Conservation (phyloP, 2,888 invertebrate genomes). For the Drosophila tripunctata region DNA sequence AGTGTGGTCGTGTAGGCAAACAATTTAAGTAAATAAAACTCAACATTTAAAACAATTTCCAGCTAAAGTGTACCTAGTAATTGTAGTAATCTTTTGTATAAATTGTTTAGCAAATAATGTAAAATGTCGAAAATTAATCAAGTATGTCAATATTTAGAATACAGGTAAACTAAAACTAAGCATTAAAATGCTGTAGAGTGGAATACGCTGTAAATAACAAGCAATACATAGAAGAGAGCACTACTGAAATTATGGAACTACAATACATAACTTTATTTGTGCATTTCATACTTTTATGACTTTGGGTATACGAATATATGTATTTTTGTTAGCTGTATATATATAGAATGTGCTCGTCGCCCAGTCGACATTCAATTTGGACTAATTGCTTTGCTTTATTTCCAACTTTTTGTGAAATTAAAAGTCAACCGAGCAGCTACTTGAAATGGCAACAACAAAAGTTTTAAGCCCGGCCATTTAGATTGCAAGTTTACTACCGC, state of each 20-base stretch:
- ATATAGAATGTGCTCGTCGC: conserved; percentile 1
- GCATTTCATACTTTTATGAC: not conserved
- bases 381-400: conserved; percentile 37
- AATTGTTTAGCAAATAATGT: not conserved
- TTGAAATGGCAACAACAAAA: conserved; percentile 20
- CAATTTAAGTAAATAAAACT: not conserved
- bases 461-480: conserved; percentile 13
- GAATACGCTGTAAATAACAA: too few species aligned
- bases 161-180: not conserved
- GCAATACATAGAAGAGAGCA: too few species aligned
- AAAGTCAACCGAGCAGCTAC: conserved; percentile 29
- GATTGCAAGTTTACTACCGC: conserved; percentile 21
- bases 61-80: not conserved
- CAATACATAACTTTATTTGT: not conserved
- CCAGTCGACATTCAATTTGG: conserved; percentile 19
- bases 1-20: not conserved
- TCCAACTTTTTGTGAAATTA: conserved; percentile 37
- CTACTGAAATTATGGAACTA: too few species aligned
- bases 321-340: too few species aligned
- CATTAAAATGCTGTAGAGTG: too few species aligned
- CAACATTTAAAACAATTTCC: not conserved
- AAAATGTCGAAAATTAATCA: not conserved
- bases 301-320: too few species aligned
- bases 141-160: not conserved
- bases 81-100: not conserved